Evolutionary conservation across 2,113 vertebrate species (phyloP), one percentile per base, ranked within the genome.

Genomic region (Bombycilla garrulus): DNA sequence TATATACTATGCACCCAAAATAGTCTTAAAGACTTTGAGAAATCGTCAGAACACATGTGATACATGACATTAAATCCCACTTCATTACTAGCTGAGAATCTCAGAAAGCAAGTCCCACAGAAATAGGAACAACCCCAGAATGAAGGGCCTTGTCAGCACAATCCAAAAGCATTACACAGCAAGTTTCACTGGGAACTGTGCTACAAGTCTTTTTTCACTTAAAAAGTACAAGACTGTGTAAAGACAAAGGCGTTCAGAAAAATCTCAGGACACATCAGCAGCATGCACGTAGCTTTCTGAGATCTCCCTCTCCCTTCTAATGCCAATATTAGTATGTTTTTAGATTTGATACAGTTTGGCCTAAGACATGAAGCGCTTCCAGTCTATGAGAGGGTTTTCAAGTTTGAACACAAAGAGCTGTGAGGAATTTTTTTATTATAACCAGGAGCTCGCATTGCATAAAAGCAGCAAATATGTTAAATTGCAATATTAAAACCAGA

Each of bases 241-340:
- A 76, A 61, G n/a, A 56, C 29, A 35, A 89, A 85, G n/a, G 20
- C 28, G 81, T 36, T 70, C 18, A 19, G 56, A 71, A 86, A 40
- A 36, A 47, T 24, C 54, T 87, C 47, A 57, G 38, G 54, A 48
- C 17, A 15, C 15, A 70, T 0, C 42, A 35, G 54, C 54, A 92
- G 38, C 33, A 25, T 1, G 24, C 28, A 51, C 0, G 0, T 0
- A 38, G 23, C 25, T 72, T 61, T 14, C 62, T 5, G 13, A 58
- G 78, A 51, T 26, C 16, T 44, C 31, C 62, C 31, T 77, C 24
- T 44, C 25, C 66, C 45, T 81, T 65, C 54, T 23, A 60, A 38
- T 15, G 21, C 12, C 25, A 66, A 0, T 10, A 54, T 51, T 35
- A 48, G 17, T 4, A 13, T 4, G n/a, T 10, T 78, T 81, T 77